Evolutionary conservation across 2,113 vertebrate species (phyloP).

Genomic region (Callipepla squamata): DNA sequence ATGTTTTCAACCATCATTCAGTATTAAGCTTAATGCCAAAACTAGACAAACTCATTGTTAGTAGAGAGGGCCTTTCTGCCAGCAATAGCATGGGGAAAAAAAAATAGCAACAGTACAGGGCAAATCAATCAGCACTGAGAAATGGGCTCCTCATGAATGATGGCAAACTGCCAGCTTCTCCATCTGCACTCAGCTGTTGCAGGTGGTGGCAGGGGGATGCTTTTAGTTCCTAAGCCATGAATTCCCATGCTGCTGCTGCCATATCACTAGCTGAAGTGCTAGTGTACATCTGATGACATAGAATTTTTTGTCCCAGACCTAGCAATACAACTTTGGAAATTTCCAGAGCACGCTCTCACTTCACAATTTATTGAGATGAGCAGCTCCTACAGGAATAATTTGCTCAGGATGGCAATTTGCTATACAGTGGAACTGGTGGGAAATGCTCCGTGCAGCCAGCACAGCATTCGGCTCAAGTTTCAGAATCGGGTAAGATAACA

Average conservation of each 20-base stretch:
- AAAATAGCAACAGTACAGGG: background rate
- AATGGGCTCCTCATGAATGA: slow-evolving; percentile 34
- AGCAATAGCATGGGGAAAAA: background rate
- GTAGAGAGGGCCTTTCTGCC: slow-evolving; percentile 15
- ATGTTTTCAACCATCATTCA: slow-evolving; percentile 35
- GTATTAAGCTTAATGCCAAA: slow-evolving; percentile 1
- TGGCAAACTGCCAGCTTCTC: slow-evolving; percentile 45
- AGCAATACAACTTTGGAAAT: background rate
- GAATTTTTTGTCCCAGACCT: background rate
- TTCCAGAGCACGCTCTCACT: background rate
- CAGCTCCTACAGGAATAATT: background rate
- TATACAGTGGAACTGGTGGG: background rate
- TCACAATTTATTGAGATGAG: background rate
- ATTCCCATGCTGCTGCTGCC: background rate
- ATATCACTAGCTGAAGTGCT: background rate
- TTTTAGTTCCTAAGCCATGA: background rate
- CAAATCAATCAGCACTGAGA: slow-evolving; percentile 59
- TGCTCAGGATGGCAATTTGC: background rate
- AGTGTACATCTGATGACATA: background rate
- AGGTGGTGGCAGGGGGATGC: background rate
- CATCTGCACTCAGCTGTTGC: background rate
- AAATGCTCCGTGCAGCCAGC: rapidly evolving
- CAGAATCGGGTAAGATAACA: background rate
- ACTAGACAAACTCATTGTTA: background rate
- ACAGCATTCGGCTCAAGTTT: background rate